Evolutionary conservation across 2,113 vertebrate genomes (phyloP), one percentile per base, ranked within the genome.

Genomic region (Symphodus melops): DNA sequence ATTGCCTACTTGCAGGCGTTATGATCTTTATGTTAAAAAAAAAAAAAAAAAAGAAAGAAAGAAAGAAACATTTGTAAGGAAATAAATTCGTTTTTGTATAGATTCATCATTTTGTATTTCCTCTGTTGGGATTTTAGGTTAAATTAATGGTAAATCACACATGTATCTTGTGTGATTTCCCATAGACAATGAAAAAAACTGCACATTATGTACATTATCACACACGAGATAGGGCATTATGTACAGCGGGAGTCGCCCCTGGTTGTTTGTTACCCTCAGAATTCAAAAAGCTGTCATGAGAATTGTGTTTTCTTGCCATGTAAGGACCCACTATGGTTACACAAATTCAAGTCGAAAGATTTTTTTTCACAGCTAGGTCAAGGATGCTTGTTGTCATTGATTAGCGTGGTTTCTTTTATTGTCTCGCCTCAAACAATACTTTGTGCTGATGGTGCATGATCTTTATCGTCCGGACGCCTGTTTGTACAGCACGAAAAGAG

Each of bases 371-470:
- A 74, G 64, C 60, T 72, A 82, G 83, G 80, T 93, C 86, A 94
- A 94, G 86, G 90, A 92, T 90, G 86, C 86, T 81, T 93, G 91
- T 93, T 93, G 90, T 92, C 91, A 92, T 84, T 87, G 85, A 91
- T 89, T 84, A 84, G 84, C 33, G 61, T 13, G 9, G 79, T 91
- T 92, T 92, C 85, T 91, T 91, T 91, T 93, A 91, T 91, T 92
- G 88, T 94, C 85, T 91, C 79, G 68, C 77, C 66, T 81, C 81
- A 62, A 91, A 93, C 92, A 94, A 93, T 92, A 83, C 89, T 89
- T 91, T 92, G 86, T 92, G 92, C 93, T 94, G 93, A 94, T 86
- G 79, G 72, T 77, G 92, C 91, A 54, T 21, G 88, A 94, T 92
- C 91, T 92, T 92, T 94, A 92, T 93, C 87, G 48, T 64, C 88